Evolutionary conservation across 2,888 invertebrate genomes (phyloP), one percentile per base, ranked within the genome.

Genomic region (Perithous albicinctus): DNA sequence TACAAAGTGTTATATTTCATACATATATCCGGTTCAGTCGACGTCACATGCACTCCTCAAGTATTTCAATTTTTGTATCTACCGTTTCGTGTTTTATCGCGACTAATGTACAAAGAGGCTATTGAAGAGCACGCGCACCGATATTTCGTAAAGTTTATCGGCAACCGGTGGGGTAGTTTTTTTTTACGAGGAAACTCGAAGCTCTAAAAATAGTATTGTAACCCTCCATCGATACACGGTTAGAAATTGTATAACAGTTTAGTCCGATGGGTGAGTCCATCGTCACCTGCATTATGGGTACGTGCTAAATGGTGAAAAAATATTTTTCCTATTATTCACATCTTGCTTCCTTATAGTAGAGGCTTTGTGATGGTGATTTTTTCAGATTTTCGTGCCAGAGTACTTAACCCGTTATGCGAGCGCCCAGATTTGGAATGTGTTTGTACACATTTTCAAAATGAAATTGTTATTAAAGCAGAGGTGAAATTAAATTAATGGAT

Each of bases 1-100:
- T 78, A 59, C 78, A 78, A 78, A 78, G 78, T 78, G 59, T 78
- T 73, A 78, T 66, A 18, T 66, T 78, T 73, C 41, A 18, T 48
- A 66, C 66, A 72, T 35, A 46, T 35, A 64, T 72, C 35, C 26
- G 72, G 70, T 18, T 63, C 46, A 63, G 10, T 32, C 26, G 67
- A 38, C 48, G 29, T 64, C 38, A 56, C 56, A 18, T 48, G n/a
- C 2, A 29, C 46, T 76, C 46, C 43, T 46, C 61, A n/a, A n/a
- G 76, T 69, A 64, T 51, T 56, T 46, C 15, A 23, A 67, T 73
- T 78, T 72, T 66, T 66, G 8, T 23, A 35, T 56, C 54, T 41
- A 12, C 15, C 43, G 10, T 15, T 41, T 46, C n/a, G 26, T 48
- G 4, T 29, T 20, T 59, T 73, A 59, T 64, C 66, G 56, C 5